A percentile compares a stretch with the other conserved stretches of the same genome.
These are phyloP conservation scores for Macrobrachium nipponense DNA, from an alignment of 1,140 invertebrate genomes.

Conservation along the genomic window DNA sequence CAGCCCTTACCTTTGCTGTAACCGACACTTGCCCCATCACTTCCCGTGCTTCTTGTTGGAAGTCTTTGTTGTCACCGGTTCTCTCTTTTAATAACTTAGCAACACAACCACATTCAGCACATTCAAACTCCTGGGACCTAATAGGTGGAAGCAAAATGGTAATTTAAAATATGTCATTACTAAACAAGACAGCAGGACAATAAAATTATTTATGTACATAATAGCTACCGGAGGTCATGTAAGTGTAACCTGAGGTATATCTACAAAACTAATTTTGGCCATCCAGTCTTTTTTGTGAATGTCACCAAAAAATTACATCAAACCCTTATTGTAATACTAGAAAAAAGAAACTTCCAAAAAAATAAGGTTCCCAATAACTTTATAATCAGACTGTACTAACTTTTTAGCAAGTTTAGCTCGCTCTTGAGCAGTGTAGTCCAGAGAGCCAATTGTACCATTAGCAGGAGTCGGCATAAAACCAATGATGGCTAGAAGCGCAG, in stretches of 20 bases:
- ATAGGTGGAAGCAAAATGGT: background rate
- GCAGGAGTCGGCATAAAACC: conserved; percentile 94
- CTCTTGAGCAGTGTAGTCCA: conserved; percentile 89
- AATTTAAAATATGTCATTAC: background rate
- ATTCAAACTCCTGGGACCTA: conserved; percentile 52
- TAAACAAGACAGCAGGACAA: background rate
- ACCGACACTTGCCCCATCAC: conserved; percentile 53
- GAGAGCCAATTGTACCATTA: conserved; percentile 88
- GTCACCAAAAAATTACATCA: background rate
- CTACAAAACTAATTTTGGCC: too few species aligned
- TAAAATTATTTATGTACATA: background rate
- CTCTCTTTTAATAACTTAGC: conserved; percentile 36
- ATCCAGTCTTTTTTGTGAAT: too few species aligned
- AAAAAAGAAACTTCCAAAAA: background rate
- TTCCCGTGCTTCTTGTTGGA: conserved; percentile 53
- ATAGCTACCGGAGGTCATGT: too few species aligned
- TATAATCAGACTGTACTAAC: conserved; percentile 18
- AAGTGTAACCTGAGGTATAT: too few species aligned
- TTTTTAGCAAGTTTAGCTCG: conserved; percentile 79
- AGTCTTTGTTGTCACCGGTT: conserved; percentile 52
- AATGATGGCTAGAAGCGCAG: conserved; percentile 91
- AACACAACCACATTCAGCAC: conserved; percentile 46
- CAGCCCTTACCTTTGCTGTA: conserved; percentile 44
- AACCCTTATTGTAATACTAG: background rate
- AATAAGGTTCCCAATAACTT: background rate